Base-by-base conservation (phyloP, 2,113 vertebrate species). In the Ia io region DNA sequence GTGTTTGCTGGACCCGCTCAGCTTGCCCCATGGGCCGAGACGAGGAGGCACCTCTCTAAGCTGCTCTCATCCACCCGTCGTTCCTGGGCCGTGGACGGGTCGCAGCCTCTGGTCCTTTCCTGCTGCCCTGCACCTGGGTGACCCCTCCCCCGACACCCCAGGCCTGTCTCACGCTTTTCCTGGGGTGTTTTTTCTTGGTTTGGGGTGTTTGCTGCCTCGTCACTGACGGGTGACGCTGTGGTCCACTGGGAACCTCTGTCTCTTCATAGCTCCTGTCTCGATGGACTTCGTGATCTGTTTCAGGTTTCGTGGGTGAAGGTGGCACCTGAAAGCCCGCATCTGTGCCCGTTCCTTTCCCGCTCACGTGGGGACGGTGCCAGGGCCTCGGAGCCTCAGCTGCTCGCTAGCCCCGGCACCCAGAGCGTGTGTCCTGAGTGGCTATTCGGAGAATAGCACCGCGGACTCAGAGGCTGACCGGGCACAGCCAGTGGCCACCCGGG, bases 401-500 rank as follows among this genome's bases (percentile, higher is more conserved):
- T 2, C 44, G 0, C 32, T 59, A 0, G 6, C 49, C 49, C 49
- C 49, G 67, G 69, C 16, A 2, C 51, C 35, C 5, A 0, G 3
- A 0, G 6, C 6, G 0, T 2, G 0, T 18, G 9, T 44, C 4
- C 42, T 17, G 17, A 5, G 0, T 4, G 6, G 59, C 2, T 6
- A 0, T 23, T 2, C 5, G 14, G 79, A 51, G 1, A 2, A 42
- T 2, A 2, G 2, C 44, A 14, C 4, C 0, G 65, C 0, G 3
- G 22, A 6, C 14, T 25, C 59, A 23, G 25, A 13, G 61, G 16
- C 63, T 67, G 63, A n/a, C 63, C 6, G 14, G 32, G 30, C 30
- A 65, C 13, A 65, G 63, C 30, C 63, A 65, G 63, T 16, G 13
- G 30, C 30, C 63, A n/a, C 63, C 61, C 5, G 10, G 61, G 25